Conservation (phyloP, 2,113 vertebrate genomes). For the Cyprinodon tularosa region DNA sequence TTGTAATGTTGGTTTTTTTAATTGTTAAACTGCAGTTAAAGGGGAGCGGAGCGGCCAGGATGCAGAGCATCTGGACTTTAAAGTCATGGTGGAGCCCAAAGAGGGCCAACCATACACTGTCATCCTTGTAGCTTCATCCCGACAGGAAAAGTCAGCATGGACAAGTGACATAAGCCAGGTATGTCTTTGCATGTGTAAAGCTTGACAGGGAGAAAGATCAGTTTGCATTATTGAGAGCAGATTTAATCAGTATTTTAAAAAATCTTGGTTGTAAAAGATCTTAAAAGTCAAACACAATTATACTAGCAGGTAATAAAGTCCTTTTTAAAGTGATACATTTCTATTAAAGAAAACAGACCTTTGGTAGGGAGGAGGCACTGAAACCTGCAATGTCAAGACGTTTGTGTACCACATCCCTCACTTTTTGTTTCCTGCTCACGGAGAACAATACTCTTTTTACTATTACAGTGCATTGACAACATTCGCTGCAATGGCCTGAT, state of each 20-base stretch:
- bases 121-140: conserved; percentile 93
- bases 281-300: neutral
- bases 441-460: neutral
- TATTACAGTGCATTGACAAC: conserved; percentile 93
- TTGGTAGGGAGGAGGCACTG: neutral
- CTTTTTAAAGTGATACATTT: neutral
- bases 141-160: conserved; percentile 96
- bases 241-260: neutral
- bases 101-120: conserved; percentile 88
- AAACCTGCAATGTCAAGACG: neutral
- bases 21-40: conserved; percentile 69
- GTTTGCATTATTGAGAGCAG: neutral
- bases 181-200: conserved; percentile 8
- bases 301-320: neutral
- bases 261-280: neutral
- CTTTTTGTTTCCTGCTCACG: neutral
- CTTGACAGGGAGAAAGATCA: neutral
- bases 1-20: neutral
- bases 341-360: neutral
- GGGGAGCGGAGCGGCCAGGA: conserved; percentile 83
- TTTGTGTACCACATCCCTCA: neutral
- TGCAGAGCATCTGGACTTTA: conserved; percentile 93
- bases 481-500: conserved; percentile 98
- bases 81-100: conserved; percentile 96
- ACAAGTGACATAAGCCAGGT: conserved; percentile 98